These are phyloP conservation scores for Lepidurus packardi DNA, from an alignment of 1,140 invertebrate species.

Conservation along the genomic window DNA sequence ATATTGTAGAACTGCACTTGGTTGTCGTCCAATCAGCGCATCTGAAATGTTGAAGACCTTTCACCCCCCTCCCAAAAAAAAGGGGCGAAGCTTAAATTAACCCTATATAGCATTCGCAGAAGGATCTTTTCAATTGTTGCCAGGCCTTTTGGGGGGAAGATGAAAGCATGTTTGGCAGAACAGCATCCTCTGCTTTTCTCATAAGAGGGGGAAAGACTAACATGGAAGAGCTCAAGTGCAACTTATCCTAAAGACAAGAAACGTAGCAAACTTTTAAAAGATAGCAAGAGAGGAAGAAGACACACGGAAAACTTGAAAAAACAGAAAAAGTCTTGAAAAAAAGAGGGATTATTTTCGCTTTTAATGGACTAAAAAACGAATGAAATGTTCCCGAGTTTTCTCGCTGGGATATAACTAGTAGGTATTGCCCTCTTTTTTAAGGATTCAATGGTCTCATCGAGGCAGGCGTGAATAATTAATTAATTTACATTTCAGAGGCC, in stretches of 20 bases:
- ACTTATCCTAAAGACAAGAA: background rate
- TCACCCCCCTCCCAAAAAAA: background rate
- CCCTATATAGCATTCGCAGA: background rate
- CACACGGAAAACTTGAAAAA: background rate
- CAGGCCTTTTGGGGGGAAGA: background rate
- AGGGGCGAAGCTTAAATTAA: background rate
- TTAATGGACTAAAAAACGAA: no score
- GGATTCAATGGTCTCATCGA: background rate
- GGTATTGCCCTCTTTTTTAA: background rate
- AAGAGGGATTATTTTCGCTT: background rate
- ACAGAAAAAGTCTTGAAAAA: background rate
- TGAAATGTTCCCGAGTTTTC: no score
- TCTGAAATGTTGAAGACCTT: background rate
- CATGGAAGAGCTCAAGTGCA: background rate
- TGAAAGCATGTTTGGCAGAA: background rate
- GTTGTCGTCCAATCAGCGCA: constrained; percentile 20
- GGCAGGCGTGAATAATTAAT: background rate
- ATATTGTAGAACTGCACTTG: constrained; percentile 1
- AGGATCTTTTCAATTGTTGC: constrained; percentile 13
- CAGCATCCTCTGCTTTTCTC: background rate
- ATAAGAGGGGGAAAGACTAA: background rate
- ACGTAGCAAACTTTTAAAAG: background rate
- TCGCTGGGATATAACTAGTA: background rate
- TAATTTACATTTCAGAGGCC: background rate
- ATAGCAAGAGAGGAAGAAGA: background rate